Evolutionary conservation across 2,797 vertebrate genomes (phyloP).

Genomic region (Premnoplex brunnescens): DNA sequence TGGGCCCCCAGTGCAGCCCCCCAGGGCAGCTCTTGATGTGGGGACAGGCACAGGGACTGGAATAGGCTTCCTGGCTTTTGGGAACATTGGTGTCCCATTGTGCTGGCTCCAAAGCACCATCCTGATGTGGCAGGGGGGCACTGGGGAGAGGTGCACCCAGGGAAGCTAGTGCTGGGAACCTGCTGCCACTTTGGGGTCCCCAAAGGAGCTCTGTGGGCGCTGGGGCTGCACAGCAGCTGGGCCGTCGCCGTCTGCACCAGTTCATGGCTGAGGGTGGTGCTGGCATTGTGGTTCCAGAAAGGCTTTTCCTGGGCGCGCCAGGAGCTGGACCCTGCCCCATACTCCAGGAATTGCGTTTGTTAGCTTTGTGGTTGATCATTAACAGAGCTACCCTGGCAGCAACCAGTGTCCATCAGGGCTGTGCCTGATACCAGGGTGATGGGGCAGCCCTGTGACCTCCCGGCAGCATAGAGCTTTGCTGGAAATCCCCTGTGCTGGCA

Average conservation of each 20-base stretch:
- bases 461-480: not conserved
- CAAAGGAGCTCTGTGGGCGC: not conserved
- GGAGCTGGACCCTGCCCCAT: not conserved
- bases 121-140: rapidly evolving
- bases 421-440: not conserved
- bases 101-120: rapidly evolving
- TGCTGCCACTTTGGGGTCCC: not conserved
- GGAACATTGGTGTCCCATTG: rapidly evolving
- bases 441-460: not conserved
- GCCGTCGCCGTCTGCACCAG: rapidly evolving
- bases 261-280: not conserved
- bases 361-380: not conserved
- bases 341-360: not conserved
- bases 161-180: not conserved
- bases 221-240: not conserved
- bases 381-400: not conserved
- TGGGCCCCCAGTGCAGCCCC: rapidly evolving
- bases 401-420: not conserved
- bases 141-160: not conserved
- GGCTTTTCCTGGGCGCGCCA: not conserved
- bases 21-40: rapidly evolving
- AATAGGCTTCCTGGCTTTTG: not conserved
- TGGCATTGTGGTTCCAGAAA: rapidly evolving
- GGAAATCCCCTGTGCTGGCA: not conserved
- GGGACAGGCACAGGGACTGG: rapidly evolving